Evolutionary conservation across 2,888 invertebrate genomes (phyloP).

Genomic region (Agriopis marginaria): DNA sequence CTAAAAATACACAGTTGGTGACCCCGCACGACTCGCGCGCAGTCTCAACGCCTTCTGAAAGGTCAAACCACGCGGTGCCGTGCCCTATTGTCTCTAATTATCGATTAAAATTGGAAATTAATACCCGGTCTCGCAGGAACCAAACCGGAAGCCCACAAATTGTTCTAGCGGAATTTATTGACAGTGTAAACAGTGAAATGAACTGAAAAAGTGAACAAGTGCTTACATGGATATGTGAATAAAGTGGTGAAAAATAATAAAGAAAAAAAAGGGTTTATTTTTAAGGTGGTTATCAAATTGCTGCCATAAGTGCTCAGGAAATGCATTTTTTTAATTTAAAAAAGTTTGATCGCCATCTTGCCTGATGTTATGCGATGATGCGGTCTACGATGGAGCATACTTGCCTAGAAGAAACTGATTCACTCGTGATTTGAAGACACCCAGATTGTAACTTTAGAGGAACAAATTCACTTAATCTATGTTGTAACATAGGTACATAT

Average conservation of each 20-base stretch:
- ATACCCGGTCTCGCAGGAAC: not conserved
- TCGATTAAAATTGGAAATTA: constrained; percentile 44
- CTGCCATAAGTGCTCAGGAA: not conserved
- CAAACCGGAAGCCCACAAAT: not conserved
- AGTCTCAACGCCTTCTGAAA: constrained; percentile 82
- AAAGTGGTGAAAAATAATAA: not conserved
- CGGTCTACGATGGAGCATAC: no score
- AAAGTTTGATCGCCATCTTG: not conserved
- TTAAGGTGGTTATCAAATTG: not conserved
- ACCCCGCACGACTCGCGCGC: constrained; percentile 82
- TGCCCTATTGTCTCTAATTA: constrained; percentile 62
- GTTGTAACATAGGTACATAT: no score
- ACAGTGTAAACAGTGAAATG: constrained; percentile 3
- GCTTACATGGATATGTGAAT: constrained; percentile 1
- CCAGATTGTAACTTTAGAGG: no score
- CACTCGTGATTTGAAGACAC: no score
- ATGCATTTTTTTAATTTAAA: not conserved
- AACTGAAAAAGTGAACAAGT: constrained; percentile 6
- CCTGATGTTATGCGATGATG: no score
- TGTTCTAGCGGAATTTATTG: not conserved
- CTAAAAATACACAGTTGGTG: constrained; percentile 85
- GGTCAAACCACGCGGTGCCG: constrained; percentile 79
- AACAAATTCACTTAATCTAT: no score
- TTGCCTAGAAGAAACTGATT: no score
- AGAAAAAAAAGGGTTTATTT: not conserved